phyloP scores from a whole-genome alignment of 1,140 invertebrate genomes.

The Formica selysi region DNA sequence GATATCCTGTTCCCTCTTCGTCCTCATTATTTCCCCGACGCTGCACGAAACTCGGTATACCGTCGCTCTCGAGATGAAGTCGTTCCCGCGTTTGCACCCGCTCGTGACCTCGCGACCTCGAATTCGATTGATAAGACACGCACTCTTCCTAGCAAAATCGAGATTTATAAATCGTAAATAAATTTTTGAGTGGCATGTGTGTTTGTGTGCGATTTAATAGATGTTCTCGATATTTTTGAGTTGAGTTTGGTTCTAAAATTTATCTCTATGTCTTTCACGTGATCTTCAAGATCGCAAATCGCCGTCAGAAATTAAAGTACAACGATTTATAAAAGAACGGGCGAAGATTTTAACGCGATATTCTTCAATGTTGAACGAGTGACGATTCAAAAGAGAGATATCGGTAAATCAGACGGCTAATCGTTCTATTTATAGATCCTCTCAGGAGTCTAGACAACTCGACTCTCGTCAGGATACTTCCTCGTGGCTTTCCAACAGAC shows the following conservation, averaged over 20 bases:
- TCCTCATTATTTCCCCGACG: slow-evolving; percentile 52
- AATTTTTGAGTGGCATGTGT: neutral
- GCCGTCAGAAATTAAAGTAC: neutral
- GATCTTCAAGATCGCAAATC: neutral
- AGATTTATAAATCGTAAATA: neutral
- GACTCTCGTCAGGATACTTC: slow-evolving; percentile 64
- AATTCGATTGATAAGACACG: slow-evolving; percentile 34
- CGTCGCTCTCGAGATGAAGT: slow-evolving; percentile 42
- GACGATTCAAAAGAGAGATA: slow-evolving; percentile 64
- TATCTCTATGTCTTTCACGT: neutral
- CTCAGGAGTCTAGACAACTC: slow-evolving; percentile 52
- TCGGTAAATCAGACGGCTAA: slow-evolving; percentile 73
- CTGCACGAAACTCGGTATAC: slow-evolving; percentile 1
- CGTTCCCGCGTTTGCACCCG: slow-evolving; percentile 51
- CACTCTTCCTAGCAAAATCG: slow-evolving; percentile 7
- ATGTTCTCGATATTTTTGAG: neutral
- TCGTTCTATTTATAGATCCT: slow-evolving; percentile 70
- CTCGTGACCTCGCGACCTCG: slow-evolving; percentile 22
- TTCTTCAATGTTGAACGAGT: slow-evolving; percentile 43
- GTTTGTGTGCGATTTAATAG: neutral
- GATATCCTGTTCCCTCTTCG: slow-evolving; percentile 40
- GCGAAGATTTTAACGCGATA: neutral
- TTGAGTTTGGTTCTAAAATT: neutral
- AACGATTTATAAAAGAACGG: neutral
- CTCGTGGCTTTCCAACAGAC: slow-evolving; percentile 63